These are phyloP conservation scores for Babylonia areolata DNA, from an alignment of 1,140 invertebrate genomes.

Conservation along the genomic window DNA sequence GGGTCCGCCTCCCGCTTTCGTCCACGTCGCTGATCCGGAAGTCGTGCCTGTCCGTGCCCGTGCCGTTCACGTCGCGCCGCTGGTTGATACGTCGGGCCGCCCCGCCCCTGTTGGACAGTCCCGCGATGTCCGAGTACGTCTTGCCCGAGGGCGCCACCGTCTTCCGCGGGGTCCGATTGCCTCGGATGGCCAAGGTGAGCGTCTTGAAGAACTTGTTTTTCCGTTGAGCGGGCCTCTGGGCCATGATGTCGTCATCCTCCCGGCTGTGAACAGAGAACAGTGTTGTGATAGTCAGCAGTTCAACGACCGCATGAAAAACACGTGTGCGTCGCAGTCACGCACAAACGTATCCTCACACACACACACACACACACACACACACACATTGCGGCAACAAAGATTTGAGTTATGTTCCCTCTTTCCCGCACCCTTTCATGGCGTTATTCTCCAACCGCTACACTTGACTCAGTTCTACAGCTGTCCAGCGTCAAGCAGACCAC, in stretches of 20 bases:
- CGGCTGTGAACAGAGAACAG: too few species aligned
- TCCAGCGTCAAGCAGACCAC: too few species aligned
- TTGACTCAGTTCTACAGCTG: too few species aligned
- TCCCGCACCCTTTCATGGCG: too few species aligned
- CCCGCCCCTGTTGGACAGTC: constrained; percentile 29
- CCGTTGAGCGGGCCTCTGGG: not conserved
- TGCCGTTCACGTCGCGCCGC: not conserved
- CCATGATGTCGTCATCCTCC: not conserved
- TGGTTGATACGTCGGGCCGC: constrained; percentile 64
- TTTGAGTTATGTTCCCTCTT: too few species aligned
- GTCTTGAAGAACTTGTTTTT: constrained; percentile 61
- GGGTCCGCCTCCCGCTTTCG: constrained; percentile 56
- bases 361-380: constrained; percentile 36
- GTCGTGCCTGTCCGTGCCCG: constrained; percentile 28
- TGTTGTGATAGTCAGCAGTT: too few species aligned
- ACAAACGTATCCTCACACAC: too few species aligned
- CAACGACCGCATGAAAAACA: too few species aligned
- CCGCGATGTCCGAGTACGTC: constrained; percentile 58
- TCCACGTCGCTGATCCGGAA: constrained; percentile 61
- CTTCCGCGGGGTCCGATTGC: constrained; percentile 27
- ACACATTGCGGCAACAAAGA: too few species aligned
- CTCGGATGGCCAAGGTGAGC: constrained; percentile 59
- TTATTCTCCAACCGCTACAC: too few species aligned
- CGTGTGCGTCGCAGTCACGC: not conserved
- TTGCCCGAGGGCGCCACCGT: constrained; percentile 18